These are phyloP conservation scores for Morpho achilles DNA, from an alignment of 2,888 invertebrate species.

Conservation along the genomic window DNA sequence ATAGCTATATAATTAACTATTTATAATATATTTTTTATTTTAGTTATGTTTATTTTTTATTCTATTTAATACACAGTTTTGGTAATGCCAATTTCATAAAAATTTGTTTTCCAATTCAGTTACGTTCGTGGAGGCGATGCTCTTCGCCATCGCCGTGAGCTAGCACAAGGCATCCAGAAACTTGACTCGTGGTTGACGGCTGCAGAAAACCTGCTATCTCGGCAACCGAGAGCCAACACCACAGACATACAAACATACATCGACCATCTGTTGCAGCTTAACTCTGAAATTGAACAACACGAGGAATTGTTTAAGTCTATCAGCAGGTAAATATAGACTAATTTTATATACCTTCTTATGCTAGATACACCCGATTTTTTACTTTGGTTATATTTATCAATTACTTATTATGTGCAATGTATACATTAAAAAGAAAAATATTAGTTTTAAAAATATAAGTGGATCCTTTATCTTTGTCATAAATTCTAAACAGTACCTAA, in stretches of 20 bases:
- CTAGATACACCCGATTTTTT: too few species aligned
- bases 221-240: constrained; percentile 86
- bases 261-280: constrained; percentile 86
- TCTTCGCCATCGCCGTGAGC: constrained; percentile 88
- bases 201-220: constrained; percentile 85
- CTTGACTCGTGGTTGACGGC: constrained; percentile 89
- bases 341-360: too few species aligned
- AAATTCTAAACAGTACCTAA: not conserved
- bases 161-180: constrained; percentile 85
- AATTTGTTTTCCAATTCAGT: constrained; percentile 31
- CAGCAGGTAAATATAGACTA: constrained; percentile 78
- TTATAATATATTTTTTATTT: too few species aligned
- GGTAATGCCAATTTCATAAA: too few species aligned
- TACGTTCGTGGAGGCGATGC: constrained; percentile 93
- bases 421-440: too few species aligned
- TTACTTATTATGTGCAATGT: too few species aligned
- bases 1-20: too few species aligned
- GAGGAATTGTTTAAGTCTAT: constrained; percentile 94
- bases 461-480: too few species aligned
- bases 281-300: constrained; percentile 90
- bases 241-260: constrained; percentile 89
- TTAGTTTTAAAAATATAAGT: too few species aligned
- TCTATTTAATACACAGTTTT: too few species aligned
- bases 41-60: too few species aligned
- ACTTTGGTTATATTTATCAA: too few species aligned